Percentiles rank a stretch among this genome's conserved stretches.
Conservation (phyloP, 2,113 vertebrate species). For the Mugil cephalus region DNA sequence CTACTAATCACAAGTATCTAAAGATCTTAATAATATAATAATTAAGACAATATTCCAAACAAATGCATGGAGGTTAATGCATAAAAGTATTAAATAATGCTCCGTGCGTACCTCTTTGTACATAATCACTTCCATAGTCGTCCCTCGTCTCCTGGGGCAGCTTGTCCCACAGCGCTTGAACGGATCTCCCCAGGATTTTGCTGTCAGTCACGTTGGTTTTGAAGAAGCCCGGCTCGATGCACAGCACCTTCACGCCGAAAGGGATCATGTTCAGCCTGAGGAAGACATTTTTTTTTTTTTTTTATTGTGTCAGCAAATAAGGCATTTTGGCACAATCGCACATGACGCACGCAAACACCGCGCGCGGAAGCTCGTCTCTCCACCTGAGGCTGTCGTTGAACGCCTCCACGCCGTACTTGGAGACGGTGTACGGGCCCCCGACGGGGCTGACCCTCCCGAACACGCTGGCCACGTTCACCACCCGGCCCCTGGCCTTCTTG, state of each 20-base stretch:
- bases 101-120: constrained; percentile 61
- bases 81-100: background rate
- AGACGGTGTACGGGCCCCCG: constrained; percentile 84
- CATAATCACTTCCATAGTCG: constrained; percentile 79
- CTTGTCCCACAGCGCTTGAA: constrained; percentile 76
- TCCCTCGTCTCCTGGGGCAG: constrained; percentile 80
- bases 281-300: background rate
- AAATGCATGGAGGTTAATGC: fast-evolving
- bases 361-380: too few species aligned
- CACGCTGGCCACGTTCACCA: constrained; percentile 86
- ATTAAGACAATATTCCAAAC: too few species aligned
- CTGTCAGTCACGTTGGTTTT: constrained; percentile 77
- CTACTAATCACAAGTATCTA: too few species aligned
- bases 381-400: constrained; percentile 88
- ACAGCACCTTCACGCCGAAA: constrained; percentile 89
- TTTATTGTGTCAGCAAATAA: fast-evolving
- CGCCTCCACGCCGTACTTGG: constrained; percentile 86
- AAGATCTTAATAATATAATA: too few species aligned
- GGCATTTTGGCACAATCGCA: background rate
- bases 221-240: constrained; percentile 87
- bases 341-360: background rate
- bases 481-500: constrained; percentile 86
- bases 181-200: constrained; percentile 58
- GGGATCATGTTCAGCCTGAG: constrained; percentile 82
- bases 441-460: constrained; percentile 80